Evolutionary conservation across 2,888 invertebrate species (phyloP).

Genomic region (Oscheius sp.): DNA sequence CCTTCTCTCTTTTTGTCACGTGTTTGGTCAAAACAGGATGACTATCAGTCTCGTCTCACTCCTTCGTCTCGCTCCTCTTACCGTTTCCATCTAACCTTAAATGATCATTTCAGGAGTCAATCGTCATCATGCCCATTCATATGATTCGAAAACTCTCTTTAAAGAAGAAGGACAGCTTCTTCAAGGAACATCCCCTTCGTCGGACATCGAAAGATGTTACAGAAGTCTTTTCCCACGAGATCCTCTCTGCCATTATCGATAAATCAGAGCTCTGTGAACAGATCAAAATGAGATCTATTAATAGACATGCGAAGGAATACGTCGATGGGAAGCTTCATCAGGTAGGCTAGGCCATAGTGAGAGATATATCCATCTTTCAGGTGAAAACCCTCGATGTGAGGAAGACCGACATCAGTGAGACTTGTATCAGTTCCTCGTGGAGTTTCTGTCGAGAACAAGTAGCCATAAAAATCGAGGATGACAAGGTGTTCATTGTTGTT

Average conservation of each 20-base stretch:
- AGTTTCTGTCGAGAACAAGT: slow-evolving; percentile 38
- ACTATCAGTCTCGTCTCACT: neutral
- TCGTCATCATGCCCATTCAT: slow-evolving; percentile 24
- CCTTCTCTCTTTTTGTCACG: slow-evolving; percentile 8
- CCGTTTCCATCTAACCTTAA: neutral
- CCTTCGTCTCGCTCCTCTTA: neutral
- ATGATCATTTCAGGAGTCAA: neutral
- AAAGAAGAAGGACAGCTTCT: neutral
- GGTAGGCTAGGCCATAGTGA: neutral
- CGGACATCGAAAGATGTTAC: neutral
- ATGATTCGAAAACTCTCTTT: slow-evolving; percentile 27
- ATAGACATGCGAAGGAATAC: slow-evolving; percentile 34
- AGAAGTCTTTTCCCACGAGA: no score
- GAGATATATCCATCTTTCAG: slow-evolving; percentile 27
- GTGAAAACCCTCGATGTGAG: slow-evolving; percentile 41
- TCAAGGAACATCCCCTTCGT: neutral
- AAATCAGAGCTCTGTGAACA: slow-evolving; percentile 43
- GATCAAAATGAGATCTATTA: slow-evolving; percentile 34
- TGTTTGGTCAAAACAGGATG: neutral
- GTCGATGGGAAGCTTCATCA: slow-evolving; percentile 32
- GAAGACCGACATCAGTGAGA: slow-evolving; percentile 43
- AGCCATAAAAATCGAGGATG: slow-evolving; percentile 37
- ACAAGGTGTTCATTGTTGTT: slow-evolving; percentile 44
- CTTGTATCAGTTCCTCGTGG: slow-evolving; percentile 28
- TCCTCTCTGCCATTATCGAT: slow-evolving; percentile 37